A percentile compares a stretch with the other conserved stretches of the same genome.
Conservation (phyloP, 92 coral and sea anemone genomes). For the Galaxea fascicularis region DNA sequence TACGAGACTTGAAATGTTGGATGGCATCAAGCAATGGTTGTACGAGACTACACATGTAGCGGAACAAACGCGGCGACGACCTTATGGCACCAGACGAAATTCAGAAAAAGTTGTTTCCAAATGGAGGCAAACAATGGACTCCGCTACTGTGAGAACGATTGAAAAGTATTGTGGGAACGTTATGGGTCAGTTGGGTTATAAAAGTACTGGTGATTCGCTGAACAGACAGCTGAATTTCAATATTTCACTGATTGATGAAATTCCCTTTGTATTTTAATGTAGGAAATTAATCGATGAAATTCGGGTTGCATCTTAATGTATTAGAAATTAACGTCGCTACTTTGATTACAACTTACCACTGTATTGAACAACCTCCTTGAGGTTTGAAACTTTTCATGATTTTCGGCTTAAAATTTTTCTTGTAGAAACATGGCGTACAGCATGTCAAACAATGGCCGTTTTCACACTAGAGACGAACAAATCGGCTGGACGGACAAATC, state of each 20-base stretch:
- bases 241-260: background rate
- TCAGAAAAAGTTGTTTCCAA: background rate
- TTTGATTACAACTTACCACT: no score
- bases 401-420: no score
- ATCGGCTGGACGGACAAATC: no score
- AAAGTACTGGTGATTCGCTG: background rate
- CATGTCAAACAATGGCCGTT: no score
- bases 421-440: no score
- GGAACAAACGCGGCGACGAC: background rate
- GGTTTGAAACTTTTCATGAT: no score
- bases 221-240: background rate
- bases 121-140: constrained; percentile 5
- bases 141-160: background rate
- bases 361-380: no score
- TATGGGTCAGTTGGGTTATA: constrained; percentile 8
- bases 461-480: no score
- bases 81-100: constrained; percentile 16
- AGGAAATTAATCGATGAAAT: no score
- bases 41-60: background rate
- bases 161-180: constrained; percentile 31
- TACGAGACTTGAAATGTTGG: constrained; percentile 10
- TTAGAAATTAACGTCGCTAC: no score
- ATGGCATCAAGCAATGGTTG: constrained; percentile 19
- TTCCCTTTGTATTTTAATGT: no score
- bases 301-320: no score